phyloP scores from a whole-genome alignment of 2,888 invertebrate genomes.

The Parascotia fuliginaria region DNA sequence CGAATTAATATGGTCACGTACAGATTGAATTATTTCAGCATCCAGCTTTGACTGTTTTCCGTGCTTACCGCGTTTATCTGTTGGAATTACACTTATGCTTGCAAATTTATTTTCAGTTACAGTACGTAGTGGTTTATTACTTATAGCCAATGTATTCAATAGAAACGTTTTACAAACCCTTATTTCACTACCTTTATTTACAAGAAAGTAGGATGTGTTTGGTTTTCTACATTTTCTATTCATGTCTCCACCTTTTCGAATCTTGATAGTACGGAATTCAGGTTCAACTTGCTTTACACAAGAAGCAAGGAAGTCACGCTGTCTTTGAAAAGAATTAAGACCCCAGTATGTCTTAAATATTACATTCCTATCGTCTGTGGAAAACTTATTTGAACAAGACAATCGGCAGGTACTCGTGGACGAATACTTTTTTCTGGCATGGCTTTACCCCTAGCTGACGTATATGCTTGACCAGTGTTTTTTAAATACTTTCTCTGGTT shows the following conservation, averaged over 20 bases:
- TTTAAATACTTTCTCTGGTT: too few species aligned
- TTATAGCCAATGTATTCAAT: conserved; percentile 32
- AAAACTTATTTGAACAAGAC: conserved; percentile 31
- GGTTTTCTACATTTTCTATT: too few species aligned
- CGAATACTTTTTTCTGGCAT: conserved; percentile 18
- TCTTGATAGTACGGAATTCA: too few species aligned
- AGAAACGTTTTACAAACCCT: too few species aligned
- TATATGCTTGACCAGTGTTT: too few species aligned
- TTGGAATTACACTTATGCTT: conserved; percentile 20
- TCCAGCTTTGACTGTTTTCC: conserved; percentile 14
- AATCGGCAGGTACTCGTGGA: conserved; percentile 18
- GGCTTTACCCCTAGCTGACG: not conserved
- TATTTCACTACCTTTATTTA: too few species aligned
- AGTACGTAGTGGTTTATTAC: conserved; percentile 30
- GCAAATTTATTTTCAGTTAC: conserved; percentile 28
- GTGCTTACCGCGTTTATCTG: conserved; percentile 33
- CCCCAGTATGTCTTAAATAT: conserved; percentile 20
- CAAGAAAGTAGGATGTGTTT: too few species aligned
- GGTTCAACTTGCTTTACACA: too few species aligned
- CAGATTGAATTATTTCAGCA: conserved; percentile 10
- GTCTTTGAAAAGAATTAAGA: conserved; percentile 16
- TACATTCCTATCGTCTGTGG: conserved; percentile 19
- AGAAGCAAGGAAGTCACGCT: conserved; percentile 14
- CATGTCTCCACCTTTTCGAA: too few species aligned
- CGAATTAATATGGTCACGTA: conserved; percentile 26